phyloP scores from a whole-genome alignment of 2,797 vertebrate genomes.

The Streptopelia turtur region DNA sequence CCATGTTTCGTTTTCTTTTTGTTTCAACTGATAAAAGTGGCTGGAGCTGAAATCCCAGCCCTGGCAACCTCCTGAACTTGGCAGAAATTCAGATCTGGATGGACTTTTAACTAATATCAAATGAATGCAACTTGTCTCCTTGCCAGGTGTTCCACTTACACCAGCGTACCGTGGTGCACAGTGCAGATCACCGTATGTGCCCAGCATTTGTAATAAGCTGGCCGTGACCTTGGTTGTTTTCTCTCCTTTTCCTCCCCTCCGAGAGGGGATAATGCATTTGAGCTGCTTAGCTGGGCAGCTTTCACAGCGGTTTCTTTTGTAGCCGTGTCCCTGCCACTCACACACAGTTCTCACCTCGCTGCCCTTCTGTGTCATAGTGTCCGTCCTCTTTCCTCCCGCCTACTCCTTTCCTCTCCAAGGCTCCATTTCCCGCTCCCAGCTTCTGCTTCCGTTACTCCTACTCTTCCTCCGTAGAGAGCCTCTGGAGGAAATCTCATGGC shows the following conservation, averaged over 20 bases:
- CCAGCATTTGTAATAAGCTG: neutral
- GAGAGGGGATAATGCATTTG: neutral
- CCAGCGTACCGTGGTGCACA: neutral
- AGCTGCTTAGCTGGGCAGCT: constrained; percentile 17
- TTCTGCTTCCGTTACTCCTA: constrained; percentile 55
- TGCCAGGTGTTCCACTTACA: constrained; percentile 33
- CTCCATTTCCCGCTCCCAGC: constrained; percentile 14
- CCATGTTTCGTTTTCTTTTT: neutral
- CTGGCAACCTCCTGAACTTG: constrained; percentile 8
- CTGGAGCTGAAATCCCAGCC: constrained; percentile 14
- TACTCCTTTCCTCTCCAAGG: constrained; percentile 1
- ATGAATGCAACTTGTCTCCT: neutral
- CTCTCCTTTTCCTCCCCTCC: neutral
- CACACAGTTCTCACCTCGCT: neutral
- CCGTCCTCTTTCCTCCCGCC: neutral
- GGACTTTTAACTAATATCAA: constrained; percentile 5
- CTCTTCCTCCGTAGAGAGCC: constrained; percentile 33
- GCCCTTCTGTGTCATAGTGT: neutral
- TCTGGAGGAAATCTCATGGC: constrained; percentile 32
- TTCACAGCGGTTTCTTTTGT: constrained; percentile 21
- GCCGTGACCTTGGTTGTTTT: constrained; percentile 11
- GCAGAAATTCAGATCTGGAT: constrained; percentile 17
- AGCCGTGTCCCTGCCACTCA: neutral
- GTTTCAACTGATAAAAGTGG: constrained; percentile 33
- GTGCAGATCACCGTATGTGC: neutral